A percentile compares a stretch with the other conserved stretches of the same genome.
phyloP scores from a whole-genome alignment of 1,140 invertebrate species.

The Medauroidea extradentata region DNA sequence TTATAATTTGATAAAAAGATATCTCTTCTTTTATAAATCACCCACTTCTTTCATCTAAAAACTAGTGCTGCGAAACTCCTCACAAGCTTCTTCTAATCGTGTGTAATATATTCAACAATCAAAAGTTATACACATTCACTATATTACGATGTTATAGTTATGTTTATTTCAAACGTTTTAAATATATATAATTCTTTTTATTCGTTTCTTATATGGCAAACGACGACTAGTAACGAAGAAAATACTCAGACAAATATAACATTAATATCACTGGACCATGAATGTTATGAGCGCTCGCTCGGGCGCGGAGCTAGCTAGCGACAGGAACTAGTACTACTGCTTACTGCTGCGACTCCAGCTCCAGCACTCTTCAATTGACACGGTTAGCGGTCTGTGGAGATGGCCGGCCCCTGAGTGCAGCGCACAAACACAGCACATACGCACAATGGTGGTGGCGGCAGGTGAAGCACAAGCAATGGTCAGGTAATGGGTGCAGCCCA shows the following conservation, averaged over 20 bases:
- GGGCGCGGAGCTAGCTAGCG: too few species aligned
- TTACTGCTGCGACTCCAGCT: too few species aligned
- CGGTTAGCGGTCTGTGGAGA: too few species aligned
- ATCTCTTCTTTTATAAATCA: conserved; percentile 15
- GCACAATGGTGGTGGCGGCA: too few species aligned
- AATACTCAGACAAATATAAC: conserved; percentile 15
- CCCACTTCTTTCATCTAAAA: conserved; percentile 9
- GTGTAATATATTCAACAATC: too few species aligned
- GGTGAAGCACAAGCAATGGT: too few species aligned
- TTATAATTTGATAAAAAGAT: conserved; percentile 9
- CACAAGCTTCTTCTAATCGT: not conserved
- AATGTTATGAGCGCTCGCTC: not conserved
- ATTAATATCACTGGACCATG: conserved; percentile 19
- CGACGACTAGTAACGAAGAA: conserved; percentile 19
- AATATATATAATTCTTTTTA: conserved; percentile 3
- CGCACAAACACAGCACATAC: too few species aligned
- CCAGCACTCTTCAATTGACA: too few species aligned
- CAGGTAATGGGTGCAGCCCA: conserved; percentile 1
- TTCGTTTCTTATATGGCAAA: conserved; percentile 10
- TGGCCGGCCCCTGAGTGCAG: too few species aligned
- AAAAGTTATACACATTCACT: not conserved
- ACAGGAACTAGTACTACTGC: too few species aligned
- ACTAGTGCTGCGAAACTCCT: not conserved
- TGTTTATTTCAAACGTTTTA: conserved; percentile 12
- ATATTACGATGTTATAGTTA: too few species aligned